A percentile compares a stretch with the other conserved stretches of the same genome.
These are phyloP conservation scores for Chaenocephalus aceratus DNA, from an alignment of 2,113 vertebrate species.

Conservation along the genomic window DNA sequence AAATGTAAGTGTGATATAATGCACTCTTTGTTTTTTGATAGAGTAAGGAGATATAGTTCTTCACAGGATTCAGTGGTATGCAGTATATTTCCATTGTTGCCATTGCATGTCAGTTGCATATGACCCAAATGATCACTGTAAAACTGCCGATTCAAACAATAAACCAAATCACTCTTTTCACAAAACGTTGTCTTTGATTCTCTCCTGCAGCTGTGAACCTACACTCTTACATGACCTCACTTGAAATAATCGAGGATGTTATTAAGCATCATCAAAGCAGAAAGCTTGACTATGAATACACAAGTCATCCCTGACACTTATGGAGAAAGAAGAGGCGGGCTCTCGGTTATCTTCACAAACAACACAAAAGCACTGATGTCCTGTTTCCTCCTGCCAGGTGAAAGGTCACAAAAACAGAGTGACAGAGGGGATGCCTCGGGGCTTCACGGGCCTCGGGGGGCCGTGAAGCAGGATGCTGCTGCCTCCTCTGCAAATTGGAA, in stretches of 20 bases:
- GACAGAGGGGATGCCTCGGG: slow-evolving; percentile 68
- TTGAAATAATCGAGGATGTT: slow-evolving; percentile 70
- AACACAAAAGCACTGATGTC: slow-evolving; percentile 77
- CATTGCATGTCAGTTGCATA: neutral
- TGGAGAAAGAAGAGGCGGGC: slow-evolving; percentile 38
- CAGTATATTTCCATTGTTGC: neutral
- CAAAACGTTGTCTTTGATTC: slow-evolving; percentile 37
- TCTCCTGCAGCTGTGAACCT: slow-evolving; percentile 43
- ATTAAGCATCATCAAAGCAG: slow-evolving; percentile 73
- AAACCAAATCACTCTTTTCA: slow-evolving; percentile 48
- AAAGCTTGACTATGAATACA: slow-evolving; percentile 6
- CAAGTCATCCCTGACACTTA: slow-evolving; percentile 53
- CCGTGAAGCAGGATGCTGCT: slow-evolving; percentile 73
- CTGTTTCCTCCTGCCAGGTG: slow-evolving; percentile 82
- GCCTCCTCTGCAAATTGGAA: slow-evolving; percentile 60
- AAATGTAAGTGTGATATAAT: slow-evolving; percentile 2
- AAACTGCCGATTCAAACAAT: slow-evolving; percentile 62
- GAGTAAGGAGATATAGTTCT: neutral
- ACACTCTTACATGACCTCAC: slow-evolving; percentile 33
- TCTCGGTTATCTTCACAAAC: slow-evolving; percentile 79
- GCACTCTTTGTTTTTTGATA: no score
- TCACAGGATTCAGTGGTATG: neutral
- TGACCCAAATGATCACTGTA: slow-evolving; percentile 9
- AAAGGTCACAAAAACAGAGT: slow-evolving; percentile 82
- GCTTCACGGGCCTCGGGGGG: slow-evolving; percentile 45